Conservation (phyloP, 2,113 vertebrate genomes). For the Varanus komodoensis region DNA sequence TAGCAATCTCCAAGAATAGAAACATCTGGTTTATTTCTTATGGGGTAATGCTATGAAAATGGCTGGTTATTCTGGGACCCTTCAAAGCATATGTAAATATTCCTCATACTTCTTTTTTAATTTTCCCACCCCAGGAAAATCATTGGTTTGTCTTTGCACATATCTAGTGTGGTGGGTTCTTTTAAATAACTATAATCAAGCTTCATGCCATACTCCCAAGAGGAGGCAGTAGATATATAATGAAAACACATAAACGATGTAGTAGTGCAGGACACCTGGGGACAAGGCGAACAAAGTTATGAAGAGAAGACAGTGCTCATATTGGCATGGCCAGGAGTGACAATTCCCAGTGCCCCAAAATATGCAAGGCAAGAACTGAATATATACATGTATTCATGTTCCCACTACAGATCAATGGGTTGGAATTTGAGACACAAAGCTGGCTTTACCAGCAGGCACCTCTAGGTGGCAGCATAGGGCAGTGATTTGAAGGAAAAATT, state of each 20-base stretch:
- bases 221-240: not conserved
- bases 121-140: not conserved
- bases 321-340: not conserved
- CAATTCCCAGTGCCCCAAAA: not conserved
- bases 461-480: not conserved
- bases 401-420: not conserved
- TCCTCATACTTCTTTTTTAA: not conserved
- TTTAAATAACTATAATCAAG: not conserved
- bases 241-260: not conserved
- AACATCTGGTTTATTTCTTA: not conserved
- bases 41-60: not conserved
- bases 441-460: not conserved
- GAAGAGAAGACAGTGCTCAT: not conserved
- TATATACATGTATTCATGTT: not conserved
- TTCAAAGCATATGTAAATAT: not conserved
- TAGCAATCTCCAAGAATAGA: not conserved
- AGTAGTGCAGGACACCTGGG: not conserved
- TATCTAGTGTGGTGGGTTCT: not conserved
- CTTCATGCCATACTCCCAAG: not conserved
- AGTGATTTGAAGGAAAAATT: constrained; percentile 1
- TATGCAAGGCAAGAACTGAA: not conserved
- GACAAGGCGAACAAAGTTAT: not conserved
- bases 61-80: not conserved
- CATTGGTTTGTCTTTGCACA: not conserved
- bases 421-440: not conserved